These are phyloP conservation scores for Drosophila pachea DNA, from an alignment of 1,140 invertebrate species.

Conservation along the genomic window DNA sequence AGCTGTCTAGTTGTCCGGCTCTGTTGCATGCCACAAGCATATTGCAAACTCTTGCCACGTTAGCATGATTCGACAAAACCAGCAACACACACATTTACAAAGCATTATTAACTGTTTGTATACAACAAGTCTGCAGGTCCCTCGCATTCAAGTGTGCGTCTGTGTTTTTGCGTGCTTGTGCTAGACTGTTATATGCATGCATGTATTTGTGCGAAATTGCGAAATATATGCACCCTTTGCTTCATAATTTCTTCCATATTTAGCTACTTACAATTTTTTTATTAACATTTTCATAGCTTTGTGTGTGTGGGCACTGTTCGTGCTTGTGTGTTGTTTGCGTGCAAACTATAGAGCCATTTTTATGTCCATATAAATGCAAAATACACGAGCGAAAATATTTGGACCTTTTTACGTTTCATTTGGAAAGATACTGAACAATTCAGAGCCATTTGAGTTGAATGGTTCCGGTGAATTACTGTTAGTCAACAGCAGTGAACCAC, in stretches of 20 bases:
- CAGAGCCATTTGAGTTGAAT: not conserved
- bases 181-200: not conserved
- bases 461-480: conserved; percentile 2
- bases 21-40: conserved; percentile 55
- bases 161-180: conserved; percentile 1
- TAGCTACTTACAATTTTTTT: conserved; percentile 63
- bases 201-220: conserved; percentile 31
- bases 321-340: conserved; percentile 69
- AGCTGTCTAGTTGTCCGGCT: conserved; percentile 1
- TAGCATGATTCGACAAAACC: conserved; percentile 30
- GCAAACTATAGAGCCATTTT: conserved; percentile 77
- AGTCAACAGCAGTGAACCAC: not conserved
- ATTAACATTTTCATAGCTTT: conserved; percentile 70
- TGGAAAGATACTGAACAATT: conserved; percentile 54
- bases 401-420: conserved; percentile 77
- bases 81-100: conserved; percentile 10
- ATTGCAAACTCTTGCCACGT: conserved; percentile 55
- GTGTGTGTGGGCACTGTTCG: conserved; percentile 64
- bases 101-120: conserved; percentile 11
- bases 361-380: conserved; percentile 76
- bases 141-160: conserved; percentile 2
- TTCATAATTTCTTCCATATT: not conserved
- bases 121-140: conserved; percentile 24
- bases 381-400: conserved; percentile 57
- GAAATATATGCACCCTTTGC: conserved; percentile 40